phyloP scores from a whole-genome alignment of 2,888 invertebrate species.

The Melinaea marsaeus region DNA sequence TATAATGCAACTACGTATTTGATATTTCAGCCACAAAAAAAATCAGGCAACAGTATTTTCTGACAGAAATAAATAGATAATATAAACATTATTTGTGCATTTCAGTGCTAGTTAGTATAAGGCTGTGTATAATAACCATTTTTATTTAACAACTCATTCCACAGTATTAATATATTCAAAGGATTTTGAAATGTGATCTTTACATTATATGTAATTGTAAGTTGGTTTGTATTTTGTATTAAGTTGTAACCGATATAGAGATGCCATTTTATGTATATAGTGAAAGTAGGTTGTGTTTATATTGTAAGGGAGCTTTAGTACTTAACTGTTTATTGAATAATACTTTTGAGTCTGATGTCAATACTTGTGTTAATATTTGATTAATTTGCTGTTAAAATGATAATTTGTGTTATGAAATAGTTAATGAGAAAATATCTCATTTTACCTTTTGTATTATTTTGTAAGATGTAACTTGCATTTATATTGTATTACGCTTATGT shows the following conservation, averaged over 20 bases:
- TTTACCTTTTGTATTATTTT: no score
- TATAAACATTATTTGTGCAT: background rate
- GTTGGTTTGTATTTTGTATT: conserved; percentile 17
- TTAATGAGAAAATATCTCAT: no score
- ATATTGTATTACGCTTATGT: no score
- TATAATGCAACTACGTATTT: no score
- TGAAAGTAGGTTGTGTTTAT: conserved; percentile 29
- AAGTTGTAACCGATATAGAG: conserved; percentile 29
- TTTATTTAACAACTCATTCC: conserved; percentile 24
- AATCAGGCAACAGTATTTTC: no score
- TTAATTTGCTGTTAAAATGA: no score
- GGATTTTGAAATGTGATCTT: conserved; percentile 45
- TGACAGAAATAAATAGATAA: no score
- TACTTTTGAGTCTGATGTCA: background rate
- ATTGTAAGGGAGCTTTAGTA: conserved; percentile 5
- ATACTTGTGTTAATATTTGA: background rate
- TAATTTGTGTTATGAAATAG: no score
- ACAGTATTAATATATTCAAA: conserved; percentile 53
- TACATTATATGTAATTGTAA: conserved; percentile 30
- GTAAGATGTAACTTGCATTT: no score
- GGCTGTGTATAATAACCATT: conserved; percentile 49
- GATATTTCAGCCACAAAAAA: no score
- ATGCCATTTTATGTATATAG: conserved; percentile 35
- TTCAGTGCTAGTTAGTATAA: conserved; percentile 20
- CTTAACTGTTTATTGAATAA: background rate